Evolutionary conservation across 2,888 invertebrate species (phyloP).

Genomic region (Erpobdella octoculata): DNA sequence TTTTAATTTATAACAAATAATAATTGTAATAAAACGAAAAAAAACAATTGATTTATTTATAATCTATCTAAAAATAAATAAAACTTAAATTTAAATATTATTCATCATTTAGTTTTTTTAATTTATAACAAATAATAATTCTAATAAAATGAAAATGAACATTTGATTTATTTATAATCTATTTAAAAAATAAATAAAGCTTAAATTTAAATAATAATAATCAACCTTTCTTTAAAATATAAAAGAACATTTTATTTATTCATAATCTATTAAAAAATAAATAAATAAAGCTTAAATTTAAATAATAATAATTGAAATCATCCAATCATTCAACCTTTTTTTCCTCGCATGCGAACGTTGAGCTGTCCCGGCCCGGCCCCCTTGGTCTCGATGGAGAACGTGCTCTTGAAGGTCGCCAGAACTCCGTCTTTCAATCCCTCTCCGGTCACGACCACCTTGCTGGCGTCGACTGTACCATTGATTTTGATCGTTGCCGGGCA

Average conservation of each 20-base stretch:
- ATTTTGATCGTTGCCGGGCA: slow-evolving; percentile 85
- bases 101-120: too few relatives aligned
- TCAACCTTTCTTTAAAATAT: not conserved
- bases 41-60: too few relatives aligned
- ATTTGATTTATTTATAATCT: too few relatives aligned
- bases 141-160: too few relatives aligned
- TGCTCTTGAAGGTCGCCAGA: slow-evolving; percentile 88
- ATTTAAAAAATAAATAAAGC: not conserved
- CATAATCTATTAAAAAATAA: not conserved
- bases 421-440: slow-evolving; percentile 98
- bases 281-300: not conserved
- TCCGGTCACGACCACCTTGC: slow-evolving; percentile 94
- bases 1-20: too few relatives aligned
- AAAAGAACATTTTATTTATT: not conserved
- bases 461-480: slow-evolving; percentile 90
- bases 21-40: too few relatives aligned
- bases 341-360: slow-evolving; percentile 92
- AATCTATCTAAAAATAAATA: too few relatives aligned
- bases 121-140: too few relatives aligned
- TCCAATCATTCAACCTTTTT: slow-evolving; percentile 68
- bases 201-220: not conserved
- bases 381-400: slow-evolving; percentile 94
- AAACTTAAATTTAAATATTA: too few relatives aligned
- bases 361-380: slow-evolving; percentile 98
- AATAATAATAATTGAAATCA: not conserved